These are phyloP conservation scores for Drosophila mulleri DNA, from an alignment of 2,888 invertebrate genomes.

Conservation along the genomic window DNA sequence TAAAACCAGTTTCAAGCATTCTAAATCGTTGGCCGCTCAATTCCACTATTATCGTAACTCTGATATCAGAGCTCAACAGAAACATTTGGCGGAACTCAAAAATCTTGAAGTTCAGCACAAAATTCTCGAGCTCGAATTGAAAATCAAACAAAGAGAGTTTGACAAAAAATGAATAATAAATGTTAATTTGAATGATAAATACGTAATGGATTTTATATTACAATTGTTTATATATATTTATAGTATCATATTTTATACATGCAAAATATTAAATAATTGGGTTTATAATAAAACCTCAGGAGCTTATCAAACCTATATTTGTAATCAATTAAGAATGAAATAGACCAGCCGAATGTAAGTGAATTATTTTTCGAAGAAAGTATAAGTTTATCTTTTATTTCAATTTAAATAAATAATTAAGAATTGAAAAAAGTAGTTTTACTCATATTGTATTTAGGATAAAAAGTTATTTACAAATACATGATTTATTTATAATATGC, in stretches of 20 bases:
- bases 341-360: slow-evolving; percentile 2
- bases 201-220: neutral
- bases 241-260: neutral
- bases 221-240: neutral
- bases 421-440: too few species aligned
- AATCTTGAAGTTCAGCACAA: slow-evolving; percentile 2
- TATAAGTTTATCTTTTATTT: neutral
- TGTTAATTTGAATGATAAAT: neutral
- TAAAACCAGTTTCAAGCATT: neutral
- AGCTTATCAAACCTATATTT: too few species aligned
- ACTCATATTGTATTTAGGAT: too few species aligned
- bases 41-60: slow-evolving; percentile 2
- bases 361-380: neutral
- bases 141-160: slow-evolving; percentile 5
- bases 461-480: too few species aligned
- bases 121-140: slow-evolving; percentile 3
- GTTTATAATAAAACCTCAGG: too few species aligned
- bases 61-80: slow-evolving; percentile 10
- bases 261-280: too few species aligned
- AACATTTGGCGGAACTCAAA: slow-evolving; percentile 8
- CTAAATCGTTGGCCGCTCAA: neutral
- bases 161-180: neutral
- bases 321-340: too few species aligned
- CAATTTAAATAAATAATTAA: too few species aligned
- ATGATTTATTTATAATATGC: too few species aligned